These are phyloP conservation scores for Trichoplusia ni DNA, from an alignment of 1,140 invertebrate genomes.

Conservation along the genomic window DNA sequence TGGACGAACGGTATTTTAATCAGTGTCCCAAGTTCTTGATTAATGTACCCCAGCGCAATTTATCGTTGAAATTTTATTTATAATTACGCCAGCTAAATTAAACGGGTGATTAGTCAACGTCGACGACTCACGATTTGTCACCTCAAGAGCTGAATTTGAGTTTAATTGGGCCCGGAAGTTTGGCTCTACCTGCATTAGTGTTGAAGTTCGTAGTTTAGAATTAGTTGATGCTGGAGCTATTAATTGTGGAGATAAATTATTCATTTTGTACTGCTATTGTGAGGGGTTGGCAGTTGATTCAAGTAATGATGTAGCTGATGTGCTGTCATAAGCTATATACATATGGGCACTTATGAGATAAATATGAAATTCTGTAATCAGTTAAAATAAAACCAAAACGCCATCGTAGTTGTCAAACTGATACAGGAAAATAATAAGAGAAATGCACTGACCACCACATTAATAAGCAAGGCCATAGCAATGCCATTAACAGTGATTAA, in stretches of 20 bases:
- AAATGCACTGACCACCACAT: too few species aligned
- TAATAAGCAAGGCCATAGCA: too few species aligned
- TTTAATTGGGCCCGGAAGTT: conserved; percentile 74
- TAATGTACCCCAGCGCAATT: conserved; percentile 77
- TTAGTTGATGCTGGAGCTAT: conserved; percentile 40
- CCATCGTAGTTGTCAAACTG: too few species aligned
- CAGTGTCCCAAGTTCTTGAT: conserved; percentile 83
- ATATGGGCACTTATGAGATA: too few species aligned
- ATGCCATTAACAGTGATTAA: conserved; percentile 19
- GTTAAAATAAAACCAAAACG: too few species aligned
- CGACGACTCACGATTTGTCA: conserved; percentile 77
- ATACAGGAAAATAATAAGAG: too few species aligned
- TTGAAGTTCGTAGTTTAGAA: conserved; percentile 50
- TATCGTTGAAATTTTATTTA: conserved; percentile 81
- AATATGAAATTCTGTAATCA: too few species aligned
- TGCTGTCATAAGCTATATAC: too few species aligned
- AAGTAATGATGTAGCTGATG: too few species aligned
- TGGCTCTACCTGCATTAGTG: conserved; percentile 68
- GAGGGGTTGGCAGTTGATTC: neutral
- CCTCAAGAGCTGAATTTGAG: conserved; percentile 71
- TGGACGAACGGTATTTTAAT: conserved; percentile 81
- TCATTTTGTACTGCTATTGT: conserved; percentile 28
- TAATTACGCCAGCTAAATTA: conserved; percentile 78
- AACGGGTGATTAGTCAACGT: conserved; percentile 78
- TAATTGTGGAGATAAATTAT: conserved; percentile 54